Evolutionary conservation across 2,113 vertebrate genomes (phyloP).

Genomic region (Tamias sibiricus): DNA sequence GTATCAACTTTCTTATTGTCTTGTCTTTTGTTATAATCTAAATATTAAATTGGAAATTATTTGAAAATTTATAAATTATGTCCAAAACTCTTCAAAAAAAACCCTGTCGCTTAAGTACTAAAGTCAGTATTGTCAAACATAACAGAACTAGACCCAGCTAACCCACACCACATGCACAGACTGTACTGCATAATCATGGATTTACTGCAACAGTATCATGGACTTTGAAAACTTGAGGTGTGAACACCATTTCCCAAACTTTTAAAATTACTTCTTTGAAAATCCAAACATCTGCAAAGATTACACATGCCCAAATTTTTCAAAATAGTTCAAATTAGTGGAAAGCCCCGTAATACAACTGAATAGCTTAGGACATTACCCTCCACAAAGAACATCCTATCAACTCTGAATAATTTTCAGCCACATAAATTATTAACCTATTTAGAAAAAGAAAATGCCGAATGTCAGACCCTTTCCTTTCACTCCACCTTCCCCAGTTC

Average conservation of each 20-base stretch:
- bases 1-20: not conserved
- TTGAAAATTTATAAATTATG: slow-evolving; percentile 12
- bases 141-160: not conserved
- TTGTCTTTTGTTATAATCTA: not conserved
- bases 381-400: not conserved
- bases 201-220: not conserved
- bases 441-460: not conserved
- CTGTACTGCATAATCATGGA: not conserved
- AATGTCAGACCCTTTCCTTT: not conserved
- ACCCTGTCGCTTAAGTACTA: not conserved
- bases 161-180: not conserved
- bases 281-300: not conserved
- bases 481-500: not conserved
- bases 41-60: not conserved
- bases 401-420: not conserved
- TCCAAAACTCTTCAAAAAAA: slow-evolving; percentile 5
- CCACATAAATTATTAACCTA: not conserved
- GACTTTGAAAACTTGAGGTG: not conserved
- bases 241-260: not conserved
- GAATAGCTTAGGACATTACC: not conserved
- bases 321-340: slow-evolving; percentile 1
- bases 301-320: not conserved
- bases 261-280: slow-evolving; percentile 24
- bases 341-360: not conserved
- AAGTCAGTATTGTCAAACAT: slow-evolving; percentile 31